Percentiles rank a stretch among this genome's conserved stretches.
Evolutionary conservation across 2,888 invertebrate genomes (phyloP).

Genomic region (Chymomyza caudatula): DNA sequence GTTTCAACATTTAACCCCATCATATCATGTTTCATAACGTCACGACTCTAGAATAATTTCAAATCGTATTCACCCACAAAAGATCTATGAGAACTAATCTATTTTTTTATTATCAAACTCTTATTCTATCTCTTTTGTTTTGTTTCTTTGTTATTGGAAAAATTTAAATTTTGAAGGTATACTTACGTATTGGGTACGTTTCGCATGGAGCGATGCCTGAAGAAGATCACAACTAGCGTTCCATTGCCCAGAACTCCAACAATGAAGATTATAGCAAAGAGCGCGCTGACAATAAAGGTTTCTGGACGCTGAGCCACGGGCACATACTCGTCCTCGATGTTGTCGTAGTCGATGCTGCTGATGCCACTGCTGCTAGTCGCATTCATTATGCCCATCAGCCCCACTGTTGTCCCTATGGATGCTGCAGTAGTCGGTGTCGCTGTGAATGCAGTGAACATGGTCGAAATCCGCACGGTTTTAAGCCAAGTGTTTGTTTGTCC

Average conservation of each 20-base stretch:
- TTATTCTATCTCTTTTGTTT: too few species aligned
- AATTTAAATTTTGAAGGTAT: not conserved
- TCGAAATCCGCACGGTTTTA: not conserved
- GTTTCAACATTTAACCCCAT: too few species aligned
- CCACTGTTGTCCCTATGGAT: not conserved
- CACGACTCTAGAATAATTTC: too few species aligned
- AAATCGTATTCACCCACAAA: too few species aligned
- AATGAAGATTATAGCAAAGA: conserved; percentile 90
- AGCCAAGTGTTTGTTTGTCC: not conserved
- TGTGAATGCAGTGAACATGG: not conserved
- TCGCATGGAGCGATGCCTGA: conserved; percentile 89
- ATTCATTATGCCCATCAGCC: not conserved
- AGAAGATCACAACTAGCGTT: conserved; percentile 88
- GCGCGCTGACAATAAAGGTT: conserved; percentile 89
- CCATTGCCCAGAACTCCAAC: conserved; percentile 93
- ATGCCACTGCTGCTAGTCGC: not conserved
- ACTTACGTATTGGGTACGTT: conserved; percentile 93
- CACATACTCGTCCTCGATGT: conserved; percentile 73
- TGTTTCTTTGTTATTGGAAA: not conserved
- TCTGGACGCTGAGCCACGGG: conserved; percentile 87
- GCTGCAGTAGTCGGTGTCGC: not conserved
- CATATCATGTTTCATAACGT: too few species aligned
- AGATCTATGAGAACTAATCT: too few species aligned
- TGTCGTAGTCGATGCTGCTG: not conserved
- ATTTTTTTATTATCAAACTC: too few species aligned